These are phyloP conservation scores for Antheraea yamamai DNA, from an alignment of 2,888 invertebrate genomes.

Conservation along the genomic window DNA sequence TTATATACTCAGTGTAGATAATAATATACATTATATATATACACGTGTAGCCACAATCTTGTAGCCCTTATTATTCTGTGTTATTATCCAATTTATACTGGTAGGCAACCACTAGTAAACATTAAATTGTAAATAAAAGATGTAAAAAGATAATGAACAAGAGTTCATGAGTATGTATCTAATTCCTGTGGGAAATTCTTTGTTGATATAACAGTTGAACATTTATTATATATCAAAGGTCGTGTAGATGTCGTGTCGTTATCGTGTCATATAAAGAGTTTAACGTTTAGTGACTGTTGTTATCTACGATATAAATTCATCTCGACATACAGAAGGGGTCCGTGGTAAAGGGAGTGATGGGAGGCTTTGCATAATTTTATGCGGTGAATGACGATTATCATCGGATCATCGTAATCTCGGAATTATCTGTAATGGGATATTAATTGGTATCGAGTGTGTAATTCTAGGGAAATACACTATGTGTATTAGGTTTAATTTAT, in stretches of 20 bases:
- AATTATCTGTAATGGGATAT: conserved; percentile 12
- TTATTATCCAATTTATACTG: too few relatives aligned
- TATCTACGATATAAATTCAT: conserved; percentile 51
- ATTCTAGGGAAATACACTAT: not conserved
- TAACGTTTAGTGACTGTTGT: conserved; percentile 38
- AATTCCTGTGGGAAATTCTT: not conserved
- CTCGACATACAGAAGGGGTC: conserved; percentile 43
- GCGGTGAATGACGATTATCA: conserved; percentile 20
- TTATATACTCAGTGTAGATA: too few relatives aligned
- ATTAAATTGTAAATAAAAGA: too few relatives aligned
- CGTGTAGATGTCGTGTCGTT: conserved; percentile 31
- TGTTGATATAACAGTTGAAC: not conserved
- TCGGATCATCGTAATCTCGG: conserved; percentile 15
- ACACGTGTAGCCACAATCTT: too few relatives aligned
- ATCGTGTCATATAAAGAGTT: conserved; percentile 31
- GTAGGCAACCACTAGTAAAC: too few relatives aligned
- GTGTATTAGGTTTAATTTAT: not conserved
- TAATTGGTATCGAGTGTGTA: not conserved
- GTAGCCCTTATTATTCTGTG: too few relatives aligned
- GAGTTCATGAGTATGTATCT: not conserved
- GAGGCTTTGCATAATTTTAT: conserved; percentile 55
- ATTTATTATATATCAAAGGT: conserved; percentile 2
- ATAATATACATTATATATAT: too few relatives aligned
- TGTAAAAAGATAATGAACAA: too few relatives aligned
- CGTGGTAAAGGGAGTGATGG: conserved; percentile 40